Percentiles rank a stretch among this genome's conserved stretches.
phyloP scores from a whole-genome alignment of 2,113 vertebrate species.

The Oreamnos americanus region DNA sequence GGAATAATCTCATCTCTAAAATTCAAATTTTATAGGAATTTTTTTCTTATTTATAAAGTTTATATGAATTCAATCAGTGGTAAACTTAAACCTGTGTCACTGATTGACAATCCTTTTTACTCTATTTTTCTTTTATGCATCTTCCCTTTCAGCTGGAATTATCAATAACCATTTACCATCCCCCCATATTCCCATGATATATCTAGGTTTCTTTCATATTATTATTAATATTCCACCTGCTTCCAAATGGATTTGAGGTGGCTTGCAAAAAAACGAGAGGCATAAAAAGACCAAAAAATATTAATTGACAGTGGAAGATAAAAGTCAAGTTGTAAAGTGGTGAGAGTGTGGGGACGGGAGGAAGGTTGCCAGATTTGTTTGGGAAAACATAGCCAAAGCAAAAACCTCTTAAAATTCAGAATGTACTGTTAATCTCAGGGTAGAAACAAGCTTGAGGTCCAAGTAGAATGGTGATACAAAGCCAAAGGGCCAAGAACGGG shows the following conservation, averaged over 20 bases:
- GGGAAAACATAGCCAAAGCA: background rate
- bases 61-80: background rate
- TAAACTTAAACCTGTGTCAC: background rate
- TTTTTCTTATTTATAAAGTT: background rate
- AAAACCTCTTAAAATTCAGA: background rate
- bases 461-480: background rate
- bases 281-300: background rate
- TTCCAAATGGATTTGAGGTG: background rate
- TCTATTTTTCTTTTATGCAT: background rate
- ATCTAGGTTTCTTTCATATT: background rate
- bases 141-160: background rate
- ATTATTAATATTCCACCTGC: background rate
- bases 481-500: background rate
- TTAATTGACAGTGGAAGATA: background rate
- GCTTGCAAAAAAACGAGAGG: background rate
- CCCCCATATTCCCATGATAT: background rate
- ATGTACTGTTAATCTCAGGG: background rate
- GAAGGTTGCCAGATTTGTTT: background rate
- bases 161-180: background rate
- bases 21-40: background rate
- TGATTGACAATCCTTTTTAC: background rate
- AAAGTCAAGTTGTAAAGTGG: background rate
- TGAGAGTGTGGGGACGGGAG: fast-evolving
- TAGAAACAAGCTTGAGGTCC: background rate
- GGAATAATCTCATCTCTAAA: background rate